Base-by-base conservation (phyloP, 2,888 invertebrate species). In the Emmelina monodactyla region DNA sequence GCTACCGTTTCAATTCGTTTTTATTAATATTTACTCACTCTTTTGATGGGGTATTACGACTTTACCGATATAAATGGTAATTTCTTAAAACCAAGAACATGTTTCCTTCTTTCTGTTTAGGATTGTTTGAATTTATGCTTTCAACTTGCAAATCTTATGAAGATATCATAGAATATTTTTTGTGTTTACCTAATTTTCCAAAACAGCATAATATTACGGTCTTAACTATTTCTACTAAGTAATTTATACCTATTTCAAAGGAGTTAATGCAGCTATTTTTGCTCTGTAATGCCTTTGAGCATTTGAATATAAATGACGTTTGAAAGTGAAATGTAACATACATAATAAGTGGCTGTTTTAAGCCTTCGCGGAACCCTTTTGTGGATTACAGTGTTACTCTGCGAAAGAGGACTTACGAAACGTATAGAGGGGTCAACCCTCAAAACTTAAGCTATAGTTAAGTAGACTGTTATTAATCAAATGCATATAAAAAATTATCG, bases 301-400 rank as follows among this genome's bases (percentile, higher is more conserved):
- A 79, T 79, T 79, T 79, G 78, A 79, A 79, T 79, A 79, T 79
- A 79, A 78, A 79, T 78, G 75, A 78, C 72, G 78, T 76, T 73
- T 76, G 76, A 78, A 78, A 79, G 76, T 79, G 79, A 79, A 79
- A 78, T 78, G 79, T 79, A 76, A 78, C 79, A 79, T 78, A 78
- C 78, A 79, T 79, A 79, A 79, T 79, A 78, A 79, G 78, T 78
- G 79, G 78, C 76, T 78, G 78, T 76, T 79, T 78, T 79, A 76
- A 76, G 69, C 76, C 62, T 70, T 70, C 64, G 63, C 64, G 66
- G 69, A 76, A 78, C 79, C 79, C 78, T 78, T 78, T 78, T 73
- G 70, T 61, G 67, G 64, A 62, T 64, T 63, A 63, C 64, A 75
- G 78, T 57, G 65, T 53, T 25, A 11, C n/a, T 9, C 25, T 4